Base-by-base conservation (phyloP, 2,888 invertebrate genomes). In the Caenorhabditis macrosperma region DNA sequence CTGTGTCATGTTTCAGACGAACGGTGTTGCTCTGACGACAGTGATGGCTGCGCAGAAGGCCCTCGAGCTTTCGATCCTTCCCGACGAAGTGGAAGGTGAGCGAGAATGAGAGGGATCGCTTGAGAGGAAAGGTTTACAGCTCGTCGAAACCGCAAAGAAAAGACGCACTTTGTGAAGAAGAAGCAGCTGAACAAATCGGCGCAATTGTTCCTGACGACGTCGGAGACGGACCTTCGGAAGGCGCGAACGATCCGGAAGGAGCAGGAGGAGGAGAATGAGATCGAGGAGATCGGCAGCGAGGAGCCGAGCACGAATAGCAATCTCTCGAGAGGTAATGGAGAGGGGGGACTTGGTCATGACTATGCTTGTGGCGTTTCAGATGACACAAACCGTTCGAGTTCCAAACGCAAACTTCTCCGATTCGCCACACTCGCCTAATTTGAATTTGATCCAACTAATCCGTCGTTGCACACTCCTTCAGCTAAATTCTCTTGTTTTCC, bases 31-130 rank as follows among this genome's bases (percentile, higher is more conserved):
- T 7, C 54, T 90, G 24, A 88, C 88, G 9, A 88, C 90, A 3
- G 89, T 88, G 0, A 78, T 89, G 75, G 89, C 88, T 12, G 89
- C 90, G 10, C 87, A 88, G 60, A 82, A 87, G 54, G 89, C 88
- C 6, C 77, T 90, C 20, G 89, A 89, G 55, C 66, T 89, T 6
- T 87, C 87, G 12, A 83, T 90, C 38, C 83, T 89, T 28, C 89
- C 89, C 0, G 90, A 90, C 55, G 89, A 89, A 74, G 87, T 81
- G 2, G 86, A 85, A 84, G 75, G 83, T 81, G 59, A 20, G 22
- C 24, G 22, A 17, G 46, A 15, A 35, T 12, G 22, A 15, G 12
- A 22, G 10, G 26, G 48, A 6, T 12, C 17, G 6, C n/a, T 10
- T 38, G n/a, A n/a, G n/a, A n/a, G n/a, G n/a, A n/a, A n/a, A n/a